A percentile compares a stretch with the other conserved stretches of the same genome.
Conservation (phyloP, 1,140 invertebrate species). For the Popillia japonica region DNA sequence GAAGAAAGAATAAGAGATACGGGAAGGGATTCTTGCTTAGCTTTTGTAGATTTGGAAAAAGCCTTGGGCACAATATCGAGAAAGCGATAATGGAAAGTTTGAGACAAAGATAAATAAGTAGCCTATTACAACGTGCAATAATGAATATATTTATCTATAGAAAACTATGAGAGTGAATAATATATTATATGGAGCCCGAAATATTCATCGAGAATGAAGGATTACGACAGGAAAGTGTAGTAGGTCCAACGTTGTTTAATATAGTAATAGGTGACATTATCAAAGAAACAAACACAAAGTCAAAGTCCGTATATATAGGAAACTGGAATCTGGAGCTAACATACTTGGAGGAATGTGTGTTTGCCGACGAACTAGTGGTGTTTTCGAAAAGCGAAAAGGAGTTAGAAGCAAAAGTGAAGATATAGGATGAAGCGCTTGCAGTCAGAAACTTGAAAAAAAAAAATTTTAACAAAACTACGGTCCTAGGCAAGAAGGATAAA, state of each 20-base stretch:
- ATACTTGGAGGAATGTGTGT: too few relatives aligned
- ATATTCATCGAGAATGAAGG: too few relatives aligned
- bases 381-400: not conserved
- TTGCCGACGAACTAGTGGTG: too few relatives aligned
- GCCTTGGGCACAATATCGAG: not conserved
- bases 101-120: not conserved
- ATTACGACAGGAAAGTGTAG: not conserved
- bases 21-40: too few relatives aligned
- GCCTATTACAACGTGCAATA: not conserved
- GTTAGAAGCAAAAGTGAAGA: not conserved
- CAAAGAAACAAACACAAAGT: too few relatives aligned
- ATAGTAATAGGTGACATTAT: too few relatives aligned
- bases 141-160: too few relatives aligned
- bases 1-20: not conserved
- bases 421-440: not conserved
- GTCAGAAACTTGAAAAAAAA: slow-evolving; percentile 19
- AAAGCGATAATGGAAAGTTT: not conserved
- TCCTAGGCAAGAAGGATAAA: not conserved
- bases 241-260: too few relatives aligned
- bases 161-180: too few relatives aligned
- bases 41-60: too few relatives aligned
- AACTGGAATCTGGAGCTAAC: not conserved
- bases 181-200: too few relatives aligned
- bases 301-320: not conserved
- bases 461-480: not conserved